phyloP scores from a whole-genome alignment of 1,140 invertebrate species.

The Calosoma granatense region DNA sequence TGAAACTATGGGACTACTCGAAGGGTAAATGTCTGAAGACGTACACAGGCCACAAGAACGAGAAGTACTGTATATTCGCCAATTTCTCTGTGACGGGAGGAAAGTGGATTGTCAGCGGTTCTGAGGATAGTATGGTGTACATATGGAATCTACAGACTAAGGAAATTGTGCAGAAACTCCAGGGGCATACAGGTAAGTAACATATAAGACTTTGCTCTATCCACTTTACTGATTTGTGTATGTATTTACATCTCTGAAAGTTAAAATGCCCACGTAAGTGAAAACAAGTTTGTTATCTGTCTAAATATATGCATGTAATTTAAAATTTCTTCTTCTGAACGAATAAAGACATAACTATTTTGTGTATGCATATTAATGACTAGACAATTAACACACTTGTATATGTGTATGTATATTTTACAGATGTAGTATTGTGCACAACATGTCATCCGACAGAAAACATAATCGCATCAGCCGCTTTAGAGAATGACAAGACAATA shows the following conservation, averaged over 20 bases:
- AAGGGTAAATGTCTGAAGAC: conserved; percentile 97
- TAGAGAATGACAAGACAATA: conserved; percentile 98
- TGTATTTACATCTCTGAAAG: too few species aligned
- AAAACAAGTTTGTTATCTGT: too few species aligned
- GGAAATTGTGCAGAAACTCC: conserved; percentile 96
- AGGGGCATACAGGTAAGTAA: conserved; percentile 84
- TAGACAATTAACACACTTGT: neutral
- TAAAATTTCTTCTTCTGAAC: too few species aligned
- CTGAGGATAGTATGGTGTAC: conserved; percentile 98
- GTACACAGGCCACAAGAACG: conserved; percentile 96
- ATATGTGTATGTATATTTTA: conserved; percentile 30
- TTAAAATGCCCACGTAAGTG: too few species aligned
- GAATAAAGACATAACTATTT: too few species aligned
- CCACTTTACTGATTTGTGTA: neutral
- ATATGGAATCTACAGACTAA: conserved; percentile 99
- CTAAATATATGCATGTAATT: too few species aligned
- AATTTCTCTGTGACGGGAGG: conserved; percentile 99
- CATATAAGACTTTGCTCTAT: neutral
- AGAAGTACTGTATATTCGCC: conserved; percentile 99
- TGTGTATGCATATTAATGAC: neutral
- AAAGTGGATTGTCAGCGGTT: conserved; percentile 99
- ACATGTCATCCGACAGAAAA: conserved; percentile 98
- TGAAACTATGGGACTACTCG: conserved; percentile 99
- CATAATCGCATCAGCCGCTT: conserved; percentile 95
- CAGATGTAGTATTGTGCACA: conserved; percentile 94